Evolutionary conservation across 1,140 invertebrate species (phyloP).

Genomic region (Phymorhynchus buccinoides): DNA sequence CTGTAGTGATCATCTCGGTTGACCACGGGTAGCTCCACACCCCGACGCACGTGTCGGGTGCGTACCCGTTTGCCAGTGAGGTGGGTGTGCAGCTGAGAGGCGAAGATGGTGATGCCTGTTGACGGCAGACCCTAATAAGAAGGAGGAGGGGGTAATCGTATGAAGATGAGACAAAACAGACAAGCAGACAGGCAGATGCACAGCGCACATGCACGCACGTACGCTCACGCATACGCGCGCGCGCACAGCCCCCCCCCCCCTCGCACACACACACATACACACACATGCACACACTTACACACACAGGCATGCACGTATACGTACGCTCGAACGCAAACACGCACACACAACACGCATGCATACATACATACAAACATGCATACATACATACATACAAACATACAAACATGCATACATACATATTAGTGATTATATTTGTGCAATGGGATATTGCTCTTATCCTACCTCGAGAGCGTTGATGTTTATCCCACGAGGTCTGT

Average conservation of each 20-base stretch:
- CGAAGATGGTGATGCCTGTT: conserved; percentile 92
- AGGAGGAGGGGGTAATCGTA: not conserved
- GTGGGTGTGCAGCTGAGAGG: conserved; percentile 97
- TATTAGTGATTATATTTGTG: too few relatives aligned
- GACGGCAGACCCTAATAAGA: conserved; percentile 82
- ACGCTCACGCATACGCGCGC: not conserved
- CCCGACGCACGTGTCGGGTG: conserved; percentile 88
- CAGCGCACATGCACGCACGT: not conserved
- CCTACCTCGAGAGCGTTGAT: too few relatives aligned
- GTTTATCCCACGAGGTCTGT: too few relatives aligned
- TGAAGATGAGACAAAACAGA: too few relatives aligned
- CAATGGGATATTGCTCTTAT: too few relatives aligned
- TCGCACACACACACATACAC: not conserved
- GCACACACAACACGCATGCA: not conserved
- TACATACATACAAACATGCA: not conserved
- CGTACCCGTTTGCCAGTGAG: conserved; percentile 88
- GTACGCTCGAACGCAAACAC: not conserved
- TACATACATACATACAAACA: not conserved
- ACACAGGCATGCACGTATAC: not conserved
- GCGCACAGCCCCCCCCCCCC: not conserved
- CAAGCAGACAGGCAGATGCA: not conserved
- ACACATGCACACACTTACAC: not conserved
- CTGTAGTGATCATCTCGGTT: conserved; percentile 97
- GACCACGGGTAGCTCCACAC: conserved; percentile 83
- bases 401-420: too few relatives aligned